Percentiles rank a stretch among this genome's conserved stretches.
Evolutionary conservation across 2,888 invertebrate species (phyloP).

Genomic region (Lobophora halterata): DNA sequence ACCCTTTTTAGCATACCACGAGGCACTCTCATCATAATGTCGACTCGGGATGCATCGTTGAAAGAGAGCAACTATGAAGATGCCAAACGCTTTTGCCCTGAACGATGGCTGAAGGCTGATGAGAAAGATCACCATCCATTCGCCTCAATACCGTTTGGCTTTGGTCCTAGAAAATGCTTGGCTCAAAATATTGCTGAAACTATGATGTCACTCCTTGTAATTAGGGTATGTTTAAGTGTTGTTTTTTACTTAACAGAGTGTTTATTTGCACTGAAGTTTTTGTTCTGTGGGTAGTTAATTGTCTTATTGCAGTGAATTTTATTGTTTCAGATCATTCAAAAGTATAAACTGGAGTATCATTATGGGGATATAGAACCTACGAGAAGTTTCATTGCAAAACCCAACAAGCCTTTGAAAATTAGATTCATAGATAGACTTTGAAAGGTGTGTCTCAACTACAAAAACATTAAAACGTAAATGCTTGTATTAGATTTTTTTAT

Average conservation of each 20-base stretch:
- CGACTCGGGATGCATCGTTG: slow-evolving; percentile 81
- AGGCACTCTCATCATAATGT: slow-evolving; percentile 83
- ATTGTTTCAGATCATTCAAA: slow-evolving; percentile 78
- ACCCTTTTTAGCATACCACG: slow-evolving; percentile 68
- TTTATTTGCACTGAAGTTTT: too few relatives aligned
- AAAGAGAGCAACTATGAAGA: slow-evolving; percentile 85
- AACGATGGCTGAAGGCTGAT: slow-evolving; percentile 80
- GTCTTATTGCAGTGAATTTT: not conserved
- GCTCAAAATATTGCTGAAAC: slow-evolving; percentile 83
- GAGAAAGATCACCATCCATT: slow-evolving; percentile 70
- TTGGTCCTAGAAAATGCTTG: slow-evolving; percentile 82
- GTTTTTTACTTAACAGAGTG: too few relatives aligned
- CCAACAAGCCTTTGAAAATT: slow-evolving; percentile 82
- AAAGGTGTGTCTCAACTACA: slow-evolving; percentile 15
- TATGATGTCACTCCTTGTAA: slow-evolving; percentile 78
- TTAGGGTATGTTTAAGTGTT: slow-evolving; percentile 71
- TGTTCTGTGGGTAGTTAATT: too few relatives aligned
- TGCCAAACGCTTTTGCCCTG: slow-evolving; percentile 81
- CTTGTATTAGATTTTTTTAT: slow-evolving; percentile 20
- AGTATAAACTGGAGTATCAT: slow-evolving; percentile 84
- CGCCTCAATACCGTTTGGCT: slow-evolving; percentile 83
- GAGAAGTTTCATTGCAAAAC: slow-evolving; percentile 80
- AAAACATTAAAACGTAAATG: slow-evolving; percentile 11
- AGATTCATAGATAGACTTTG: slow-evolving; percentile 81
- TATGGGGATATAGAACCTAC: slow-evolving; percentile 83